A percentile compares a stretch with the other conserved stretches of the same genome.
Conservation (phyloP, 2,797 vertebrate species). For the Melanotaenia parkinsoni region DNA sequence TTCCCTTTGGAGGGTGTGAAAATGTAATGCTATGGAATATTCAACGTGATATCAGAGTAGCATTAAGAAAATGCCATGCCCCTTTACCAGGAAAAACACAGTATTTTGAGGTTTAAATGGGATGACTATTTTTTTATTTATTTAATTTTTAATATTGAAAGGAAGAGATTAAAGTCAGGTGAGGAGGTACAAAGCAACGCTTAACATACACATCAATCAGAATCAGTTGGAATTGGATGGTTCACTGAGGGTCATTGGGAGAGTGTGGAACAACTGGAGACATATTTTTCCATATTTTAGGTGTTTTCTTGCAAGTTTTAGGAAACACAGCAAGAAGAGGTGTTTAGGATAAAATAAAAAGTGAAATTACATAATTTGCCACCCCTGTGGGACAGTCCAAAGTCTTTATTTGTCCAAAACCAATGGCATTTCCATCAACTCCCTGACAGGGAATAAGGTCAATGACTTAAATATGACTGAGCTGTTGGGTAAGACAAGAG, state of each 20-base stretch:
- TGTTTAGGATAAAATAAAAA: neutral
- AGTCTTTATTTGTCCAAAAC: neutral
- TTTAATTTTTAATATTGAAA: constrained; percentile 3
- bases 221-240: constrained; percentile 50
- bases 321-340: neutral
- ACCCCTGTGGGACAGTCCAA: neutral
- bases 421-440: neutral
- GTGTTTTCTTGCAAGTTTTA: constrained; percentile 22
- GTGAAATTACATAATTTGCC: constrained; percentile 1
- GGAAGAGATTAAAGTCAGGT: constrained; percentile 32
- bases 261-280: constrained; percentile 36
- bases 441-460: neutral
- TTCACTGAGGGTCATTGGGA: constrained; percentile 24
- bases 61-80: constrained; percentile 48
- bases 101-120: constrained; percentile 41
- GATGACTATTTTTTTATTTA: constrained; percentile 25
- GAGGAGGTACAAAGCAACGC: constrained; percentile 13
- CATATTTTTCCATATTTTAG: constrained; percentile 2
- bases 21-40: constrained; percentile 77
- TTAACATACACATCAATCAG: constrained; percentile 29
- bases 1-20: constrained; percentile 57
- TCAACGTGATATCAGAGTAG: constrained; percentile 66
- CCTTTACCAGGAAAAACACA: constrained; percentile 48
- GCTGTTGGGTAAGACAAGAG: neutral
- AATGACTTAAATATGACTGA: neutral